A percentile compares a stretch with the other conserved stretches of the same genome.
phyloP scores from a whole-genome alignment of 2,888 invertebrate species.

The Agrotis puta region DNA sequence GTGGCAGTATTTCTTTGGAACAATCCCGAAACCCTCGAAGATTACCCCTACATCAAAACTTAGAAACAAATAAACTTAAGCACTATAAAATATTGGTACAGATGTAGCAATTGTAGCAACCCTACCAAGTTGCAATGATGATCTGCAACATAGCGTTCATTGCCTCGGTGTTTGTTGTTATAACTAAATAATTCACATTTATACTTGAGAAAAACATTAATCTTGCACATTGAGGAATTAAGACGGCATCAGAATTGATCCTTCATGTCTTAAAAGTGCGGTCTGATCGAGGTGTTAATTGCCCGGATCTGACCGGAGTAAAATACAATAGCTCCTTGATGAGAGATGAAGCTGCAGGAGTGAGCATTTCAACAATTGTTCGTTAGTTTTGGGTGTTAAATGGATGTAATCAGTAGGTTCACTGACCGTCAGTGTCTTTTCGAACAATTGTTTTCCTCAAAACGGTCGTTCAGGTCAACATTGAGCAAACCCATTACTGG shows the following conservation, averaged over 20 bases:
- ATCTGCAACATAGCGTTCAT: slow-evolving; percentile 52
- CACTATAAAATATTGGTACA: too few relatives aligned
- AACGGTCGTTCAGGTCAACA: not conserved
- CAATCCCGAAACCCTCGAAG: too few relatives aligned
- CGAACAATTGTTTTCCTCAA: slow-evolving; percentile 11
- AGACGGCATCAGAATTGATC: slow-evolving; percentile 9
- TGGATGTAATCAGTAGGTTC: not conserved
- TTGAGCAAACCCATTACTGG: not conserved
- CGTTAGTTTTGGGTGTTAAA: slow-evolving; percentile 13
- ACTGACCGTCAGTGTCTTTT: not conserved
- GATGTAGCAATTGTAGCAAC: slow-evolving; percentile 9
- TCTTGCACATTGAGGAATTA: slow-evolving; percentile 22
- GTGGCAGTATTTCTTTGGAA: too few relatives aligned
- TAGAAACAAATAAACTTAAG: too few relatives aligned
- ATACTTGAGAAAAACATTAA: slow-evolving; percentile 21
- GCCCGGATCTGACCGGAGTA: slow-evolving; percentile 1
- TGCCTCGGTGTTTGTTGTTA: slow-evolving; percentile 46
- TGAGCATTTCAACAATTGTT: slow-evolving; percentile 13
- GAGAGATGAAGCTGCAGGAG: slow-evolving; percentile 21
- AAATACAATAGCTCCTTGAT: slow-evolving; percentile 34
- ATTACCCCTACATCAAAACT: too few relatives aligned
- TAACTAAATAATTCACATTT: slow-evolving; percentile 42
- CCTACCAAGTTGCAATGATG: slow-evolving; percentile 42
- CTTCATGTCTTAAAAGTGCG: slow-evolving; percentile 24
- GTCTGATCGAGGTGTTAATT: slow-evolving; percentile 46